Base-by-base conservation (phyloP, 2,113 vertebrate genomes). In the Perca schrenkii region DNA sequence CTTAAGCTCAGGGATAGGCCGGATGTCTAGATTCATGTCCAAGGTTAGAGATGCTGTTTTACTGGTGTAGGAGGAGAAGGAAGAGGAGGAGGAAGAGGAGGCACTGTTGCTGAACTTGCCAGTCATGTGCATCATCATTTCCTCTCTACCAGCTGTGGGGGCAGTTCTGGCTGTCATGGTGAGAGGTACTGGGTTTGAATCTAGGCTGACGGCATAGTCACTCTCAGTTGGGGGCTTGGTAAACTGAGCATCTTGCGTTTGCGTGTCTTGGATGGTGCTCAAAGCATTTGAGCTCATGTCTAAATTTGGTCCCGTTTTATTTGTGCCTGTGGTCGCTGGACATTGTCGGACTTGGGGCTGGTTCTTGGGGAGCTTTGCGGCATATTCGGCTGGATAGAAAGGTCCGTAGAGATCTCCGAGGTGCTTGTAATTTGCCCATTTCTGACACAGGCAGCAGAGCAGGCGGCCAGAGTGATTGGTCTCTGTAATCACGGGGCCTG, bases 361-460 rank as follows among this genome's bases (percentile, higher is more conserved):
- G 84, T 99, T 99, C 92, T 99, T 99, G 81, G 97, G 97, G 77
- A 99, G 96, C 65, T 96, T 98, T 84, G 97, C 95, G 62, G 96
- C 97, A 1, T 99, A 99, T 92, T 99, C 98, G 80, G 98, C 97
- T 62, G 97, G 98, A 88, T 99, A 99, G 94, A 97, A 99, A 60
- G 98, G 98, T 85, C 98, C 98, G 65, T 98, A 99, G 73, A 99
- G 97, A 93, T 99, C 98, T 47, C 98, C 98, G 75, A 99, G 97
- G 91, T 99, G 97, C 86, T 97, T 97, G 89, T 98, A 99, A 93
- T 98, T 99, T 80, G 98, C 97, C 97, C 98, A 99, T 93, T 99
- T 99, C 90, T 98, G 97, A 89, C 98, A 99, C 34, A 99, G 95
- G 93, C 98, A 99, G 89, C 98, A 99, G 40, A 99, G 96, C 84